These are phyloP conservation scores for Drosophila pegasa DNA, from an alignment of 2,888 invertebrate genomes.

Conservation along the genomic window DNA sequence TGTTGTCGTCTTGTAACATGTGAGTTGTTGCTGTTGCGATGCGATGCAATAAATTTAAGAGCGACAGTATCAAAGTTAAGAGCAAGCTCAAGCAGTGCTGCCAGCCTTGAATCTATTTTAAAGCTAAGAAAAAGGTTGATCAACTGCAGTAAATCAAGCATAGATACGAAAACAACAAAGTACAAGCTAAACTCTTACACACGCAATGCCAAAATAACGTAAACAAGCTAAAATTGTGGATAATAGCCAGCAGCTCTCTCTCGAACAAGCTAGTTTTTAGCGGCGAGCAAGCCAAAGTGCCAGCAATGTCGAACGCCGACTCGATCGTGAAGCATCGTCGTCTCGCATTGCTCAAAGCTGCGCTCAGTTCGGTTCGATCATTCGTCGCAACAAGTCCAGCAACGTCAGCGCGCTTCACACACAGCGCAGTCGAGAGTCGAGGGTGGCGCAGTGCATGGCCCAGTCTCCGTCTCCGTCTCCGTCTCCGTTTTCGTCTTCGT, in stretches of 20 bases:
- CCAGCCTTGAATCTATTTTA: background rate
- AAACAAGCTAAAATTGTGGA: background rate
- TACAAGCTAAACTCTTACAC: background rate
- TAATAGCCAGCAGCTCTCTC: background rate
- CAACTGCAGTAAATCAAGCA: too few relatives aligned
- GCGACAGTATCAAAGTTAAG: constrained; percentile 31
- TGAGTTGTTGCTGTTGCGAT: constrained; percentile 48
- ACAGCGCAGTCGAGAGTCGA: constrained; percentile 53
- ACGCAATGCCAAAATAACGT: background rate
- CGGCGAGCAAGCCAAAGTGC: constrained; percentile 4
- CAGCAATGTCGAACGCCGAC: constrained; percentile 21
- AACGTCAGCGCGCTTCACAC: constrained; percentile 50
- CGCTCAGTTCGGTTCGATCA: constrained; percentile 70
- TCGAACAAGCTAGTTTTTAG: constrained; percentile 23
- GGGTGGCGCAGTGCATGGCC: constrained; percentile 66
- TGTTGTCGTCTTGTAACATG: constrained; percentile 28
- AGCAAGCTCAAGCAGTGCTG: constrained; percentile 31
- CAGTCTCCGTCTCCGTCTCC: constrained; percentile 37
- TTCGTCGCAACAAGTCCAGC: constrained; percentile 66
- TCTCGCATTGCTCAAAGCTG: constrained; percentile 43
- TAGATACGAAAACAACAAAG: too few relatives aligned
- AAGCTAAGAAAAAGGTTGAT: background rate
- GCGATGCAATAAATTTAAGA: constrained; percentile 48
- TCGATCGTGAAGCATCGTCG: constrained; percentile 42
- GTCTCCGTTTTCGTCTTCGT: constrained; percentile 19